These are phyloP conservation scores for Edolisoma coerulescens DNA, from an alignment of 2,113 vertebrate species.

Conservation along the genomic window DNA sequence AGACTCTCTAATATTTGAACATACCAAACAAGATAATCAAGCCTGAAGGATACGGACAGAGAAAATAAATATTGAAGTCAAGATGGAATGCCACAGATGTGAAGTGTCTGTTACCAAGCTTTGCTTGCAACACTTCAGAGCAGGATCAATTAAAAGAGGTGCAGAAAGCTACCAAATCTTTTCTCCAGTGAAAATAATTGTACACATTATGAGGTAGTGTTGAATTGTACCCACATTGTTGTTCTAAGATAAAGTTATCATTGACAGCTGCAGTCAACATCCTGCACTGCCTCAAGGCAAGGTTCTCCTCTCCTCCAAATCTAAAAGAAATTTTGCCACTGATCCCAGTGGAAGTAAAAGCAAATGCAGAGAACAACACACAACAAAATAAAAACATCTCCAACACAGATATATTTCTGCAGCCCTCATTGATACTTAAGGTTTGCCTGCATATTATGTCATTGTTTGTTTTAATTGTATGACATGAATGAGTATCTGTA, in stretches of 20 bases:
- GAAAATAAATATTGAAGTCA: not conserved
- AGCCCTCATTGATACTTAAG: not conserved
- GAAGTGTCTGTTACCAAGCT: not conserved
- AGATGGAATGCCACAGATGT: not conserved
- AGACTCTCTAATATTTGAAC: not conserved
- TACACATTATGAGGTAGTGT: not conserved
- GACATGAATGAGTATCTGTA: not conserved
- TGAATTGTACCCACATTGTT: not conserved
- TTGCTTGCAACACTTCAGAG: not conserved
- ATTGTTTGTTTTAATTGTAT: not conserved
- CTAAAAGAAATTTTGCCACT: not conserved
- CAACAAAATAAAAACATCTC: not conserved
- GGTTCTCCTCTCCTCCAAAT: not conserved
- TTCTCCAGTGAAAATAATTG: not conserved
- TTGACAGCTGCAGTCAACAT: not conserved
- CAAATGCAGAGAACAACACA: not conserved
- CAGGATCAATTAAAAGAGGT: not conserved
- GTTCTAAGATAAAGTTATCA: not conserved
- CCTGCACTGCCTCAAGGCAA: not conserved
- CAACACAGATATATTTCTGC: not conserved
- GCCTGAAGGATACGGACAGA: not conserved
- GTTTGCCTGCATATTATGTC: not conserved
- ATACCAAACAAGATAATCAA: not conserved
- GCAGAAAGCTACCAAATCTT: not conserved
- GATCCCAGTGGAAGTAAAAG: not conserved